These are phyloP conservation scores for Crocuta crocuta DNA, from an alignment of 2,113 vertebrate species.

Conservation along the genomic window DNA sequence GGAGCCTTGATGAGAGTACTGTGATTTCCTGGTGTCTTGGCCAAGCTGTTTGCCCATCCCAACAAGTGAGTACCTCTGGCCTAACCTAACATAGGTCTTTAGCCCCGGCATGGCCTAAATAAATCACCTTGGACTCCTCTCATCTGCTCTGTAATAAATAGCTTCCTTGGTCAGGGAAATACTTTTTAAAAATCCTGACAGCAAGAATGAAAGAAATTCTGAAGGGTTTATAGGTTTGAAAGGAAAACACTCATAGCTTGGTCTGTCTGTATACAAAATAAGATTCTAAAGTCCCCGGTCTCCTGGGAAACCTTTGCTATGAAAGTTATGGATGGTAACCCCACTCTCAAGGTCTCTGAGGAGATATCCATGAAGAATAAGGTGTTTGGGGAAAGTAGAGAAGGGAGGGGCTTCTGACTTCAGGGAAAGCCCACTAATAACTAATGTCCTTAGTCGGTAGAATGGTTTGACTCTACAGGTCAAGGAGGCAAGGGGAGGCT, in stretches of 20 bases:
- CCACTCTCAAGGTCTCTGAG: not conserved
- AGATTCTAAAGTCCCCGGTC: not conserved
- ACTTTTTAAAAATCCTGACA: conserved; percentile 52
- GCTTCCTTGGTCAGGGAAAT: conserved; percentile 73
- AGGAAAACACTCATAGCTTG: not conserved
- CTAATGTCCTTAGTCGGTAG: not conserved
- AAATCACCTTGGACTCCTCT: conserved; percentile 76
- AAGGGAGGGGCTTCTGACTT: too few relatives aligned
- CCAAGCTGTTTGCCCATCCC: conserved; percentile 72
- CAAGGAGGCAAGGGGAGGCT: not conserved
- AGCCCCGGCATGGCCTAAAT: conserved; percentile 64
- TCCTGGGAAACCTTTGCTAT: not conserved
- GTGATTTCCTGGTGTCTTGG: conserved; percentile 63
- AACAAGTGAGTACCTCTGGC: conserved; percentile 12
- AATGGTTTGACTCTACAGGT: not conserved
- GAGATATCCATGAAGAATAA: not conserved
- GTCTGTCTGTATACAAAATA: not conserved
- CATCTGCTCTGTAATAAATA: conserved; percentile 66
- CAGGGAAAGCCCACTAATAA: not conserved
- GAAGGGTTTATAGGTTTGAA: not conserved
- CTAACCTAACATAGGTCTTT: conserved; percentile 79
- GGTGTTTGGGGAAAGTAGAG: not conserved
- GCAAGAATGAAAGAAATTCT: conserved; percentile 5
- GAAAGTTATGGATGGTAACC: not conserved
- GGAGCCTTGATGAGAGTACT: conserved; percentile 76